These are phyloP conservation scores for Melanotus villosus DNA, from an alignment of 2,888 invertebrate genomes.

Conservation along the genomic window DNA sequence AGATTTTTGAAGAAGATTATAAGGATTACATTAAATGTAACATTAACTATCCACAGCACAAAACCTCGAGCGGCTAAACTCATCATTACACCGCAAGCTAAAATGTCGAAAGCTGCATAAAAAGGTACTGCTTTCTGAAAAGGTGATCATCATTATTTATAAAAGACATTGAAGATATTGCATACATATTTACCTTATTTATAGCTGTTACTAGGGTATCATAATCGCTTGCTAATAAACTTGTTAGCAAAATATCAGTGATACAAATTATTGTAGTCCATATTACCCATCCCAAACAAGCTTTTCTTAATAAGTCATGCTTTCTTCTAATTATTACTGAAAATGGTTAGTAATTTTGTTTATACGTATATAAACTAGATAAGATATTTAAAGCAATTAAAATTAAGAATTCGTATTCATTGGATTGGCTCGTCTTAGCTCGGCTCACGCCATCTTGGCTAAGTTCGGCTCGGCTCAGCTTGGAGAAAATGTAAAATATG, in stretches of 20 bases:
- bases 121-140: neutral
- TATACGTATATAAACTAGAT: too few relatives aligned
- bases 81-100: slow-evolving; percentile 27
- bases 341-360: neutral
- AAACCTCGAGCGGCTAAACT: slow-evolving; percentile 14
- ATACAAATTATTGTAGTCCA: slow-evolving; percentile 1
- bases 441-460: too few relatives aligned
- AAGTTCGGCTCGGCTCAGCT: too few relatives aligned
- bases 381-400: too few relatives aligned
- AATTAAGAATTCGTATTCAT: too few relatives aligned
- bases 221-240: slow-evolving; percentile 16
- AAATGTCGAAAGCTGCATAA: neutral
- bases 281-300: slow-evolving; percentile 3
- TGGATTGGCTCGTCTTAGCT: too few relatives aligned
- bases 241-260: slow-evolving; percentile 1
- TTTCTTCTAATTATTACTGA: slow-evolving; percentile 6
- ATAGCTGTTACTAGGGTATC: slow-evolving; percentile 2
- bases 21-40: neutral
- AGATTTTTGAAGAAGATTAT: neutral
- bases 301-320: neutral
- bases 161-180: neutral
- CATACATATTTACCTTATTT: slow-evolving; percentile 7
- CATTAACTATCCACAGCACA: slow-evolving; percentile 22
- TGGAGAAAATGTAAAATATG: too few relatives aligned
- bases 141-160: neutral